A percentile compares a stretch with the other conserved stretches of the same genome.
phyloP scores from a whole-genome alignment of 2,888 invertebrate genomes.

The Abrostola tripartita region DNA sequence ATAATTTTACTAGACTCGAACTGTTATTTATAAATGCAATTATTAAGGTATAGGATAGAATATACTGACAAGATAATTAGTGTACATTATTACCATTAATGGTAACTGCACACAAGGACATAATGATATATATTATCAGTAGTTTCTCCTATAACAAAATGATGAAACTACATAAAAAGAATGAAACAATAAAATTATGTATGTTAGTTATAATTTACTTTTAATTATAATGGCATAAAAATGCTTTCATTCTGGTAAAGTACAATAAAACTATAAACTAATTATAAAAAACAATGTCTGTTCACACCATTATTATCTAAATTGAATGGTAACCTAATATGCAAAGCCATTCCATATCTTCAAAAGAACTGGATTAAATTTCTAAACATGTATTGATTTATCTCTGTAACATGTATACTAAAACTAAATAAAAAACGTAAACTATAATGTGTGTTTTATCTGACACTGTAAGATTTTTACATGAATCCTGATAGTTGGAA shows the following conservation, averaged over 20 bases:
- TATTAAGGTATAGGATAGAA: constrained; percentile 32
- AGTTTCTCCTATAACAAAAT: constrained; percentile 15
- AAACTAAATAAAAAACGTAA: constrained; percentile 73
- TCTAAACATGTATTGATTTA: constrained; percentile 30
- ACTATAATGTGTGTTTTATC: constrained; percentile 17
- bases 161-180: constrained; percentile 10
- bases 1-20: constrained; percentile 41
- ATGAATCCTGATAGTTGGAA: constrained; percentile 11
- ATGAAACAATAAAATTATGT: constrained; percentile 24
- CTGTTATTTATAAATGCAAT: constrained; percentile 38
- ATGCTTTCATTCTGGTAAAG: constrained; percentile 21
- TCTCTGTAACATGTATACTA: constrained; percentile 31
- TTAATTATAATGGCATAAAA: constrained; percentile 18
- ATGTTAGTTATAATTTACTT: constrained; percentile 26
- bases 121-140: constrained; percentile 28
- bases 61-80: constrained; percentile 18
- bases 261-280: constrained; percentile 21
- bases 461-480: constrained; percentile 15
- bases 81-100: constrained; percentile 10
- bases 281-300: constrained; percentile 19
- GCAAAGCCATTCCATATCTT: constrained; percentile 40
- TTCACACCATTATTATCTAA: constrained; percentile 11
- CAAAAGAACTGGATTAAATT: constrained; percentile 24
- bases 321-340: constrained; percentile 11
- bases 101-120: constrained; percentile 10